Evolutionary conservation across 2,113 vertebrate species (phyloP).

Genomic region (Strix aluco): DNA sequence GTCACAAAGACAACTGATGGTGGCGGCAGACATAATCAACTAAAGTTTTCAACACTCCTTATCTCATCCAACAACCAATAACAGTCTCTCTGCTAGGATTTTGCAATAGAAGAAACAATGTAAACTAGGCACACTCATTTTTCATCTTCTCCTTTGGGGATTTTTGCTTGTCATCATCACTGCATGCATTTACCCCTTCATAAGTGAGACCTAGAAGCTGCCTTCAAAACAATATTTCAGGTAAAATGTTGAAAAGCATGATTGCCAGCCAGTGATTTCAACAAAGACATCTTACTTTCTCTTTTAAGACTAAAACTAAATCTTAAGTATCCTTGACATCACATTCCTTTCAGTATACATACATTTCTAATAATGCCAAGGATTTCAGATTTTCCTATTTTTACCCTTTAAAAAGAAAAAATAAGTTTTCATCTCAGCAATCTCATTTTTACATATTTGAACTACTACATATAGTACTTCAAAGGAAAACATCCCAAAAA

Average conservation of each 20-base stretch:
- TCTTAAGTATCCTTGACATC: conserved; percentile 56
- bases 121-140: conserved; percentile 56
- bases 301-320: conserved; percentile 56
- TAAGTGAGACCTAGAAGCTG: conserved; percentile 42
- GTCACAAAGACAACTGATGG: conserved; percentile 58
- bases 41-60: conserved; percentile 59
- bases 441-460: background rate
- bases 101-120: conserved; percentile 67
- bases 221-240: conserved; percentile 23
- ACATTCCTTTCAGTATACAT: background rate
- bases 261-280: conserved; percentile 29
- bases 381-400: background rate
- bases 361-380: background rate
- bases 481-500: background rate
- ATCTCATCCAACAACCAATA: conserved; percentile 67
- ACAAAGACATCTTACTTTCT: conserved; percentile 45
- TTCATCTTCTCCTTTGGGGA: conserved; percentile 50
- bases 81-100: conserved; percentile 47
- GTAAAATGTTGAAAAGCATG: background rate
- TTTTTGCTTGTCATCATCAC: conserved; percentile 57
- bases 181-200: conserved; percentile 40
- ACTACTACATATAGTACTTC: background rate
- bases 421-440: background rate
- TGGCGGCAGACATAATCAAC: conserved; percentile 48
- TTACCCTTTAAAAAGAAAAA: background rate